A percentile compares a stretch with the other conserved stretches of the same genome.
Evolutionary conservation across 2,797 vertebrate genomes (phyloP).

Genomic region (Phrynocephalus vlangalii): DNA sequence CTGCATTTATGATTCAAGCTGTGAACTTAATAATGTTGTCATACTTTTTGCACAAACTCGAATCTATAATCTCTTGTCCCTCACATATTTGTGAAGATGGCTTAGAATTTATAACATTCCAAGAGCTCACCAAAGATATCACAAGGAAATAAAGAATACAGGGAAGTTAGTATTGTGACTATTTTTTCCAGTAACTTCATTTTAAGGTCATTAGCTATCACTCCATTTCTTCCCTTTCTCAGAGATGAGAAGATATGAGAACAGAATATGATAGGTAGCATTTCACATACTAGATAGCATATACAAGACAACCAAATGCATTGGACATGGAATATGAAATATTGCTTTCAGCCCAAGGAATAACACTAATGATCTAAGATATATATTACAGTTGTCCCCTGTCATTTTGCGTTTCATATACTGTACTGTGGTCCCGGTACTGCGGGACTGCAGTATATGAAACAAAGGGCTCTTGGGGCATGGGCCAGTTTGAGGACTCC

Average conservation of each 20-base stretch:
- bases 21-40: slow-evolving; percentile 28
- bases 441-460: too few species aligned
- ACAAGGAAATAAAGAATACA: slow-evolving; percentile 33
- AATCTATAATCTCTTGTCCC: neutral
- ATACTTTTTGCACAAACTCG: slow-evolving; percentile 29
- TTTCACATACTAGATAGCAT: slow-evolving; percentile 20
- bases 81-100: slow-evolving; percentile 16
- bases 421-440: too few species aligned
- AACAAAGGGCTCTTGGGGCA: too few species aligned
- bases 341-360: neutral
- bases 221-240: neutral
- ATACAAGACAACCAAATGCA: neutral
- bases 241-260: neutral
- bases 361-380: slow-evolving; percentile 18
- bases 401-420: too few species aligned
- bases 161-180: slow-evolving; percentile 13
- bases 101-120: slow-evolving; percentile 33
- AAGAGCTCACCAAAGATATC: slow-evolving; percentile 6
- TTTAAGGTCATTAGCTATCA: neutral
- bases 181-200: slow-evolving; percentile 9
- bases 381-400: neutral
- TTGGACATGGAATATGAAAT: neutral
- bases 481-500: too few species aligned
- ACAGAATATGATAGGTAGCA: too few species aligned
- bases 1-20: slow-evolving; percentile 23